Evolutionary conservation across 2,797 vertebrate species (phyloP), one percentile per base, ranked within the genome.

Genomic region (Squalus acanthias): DNA sequence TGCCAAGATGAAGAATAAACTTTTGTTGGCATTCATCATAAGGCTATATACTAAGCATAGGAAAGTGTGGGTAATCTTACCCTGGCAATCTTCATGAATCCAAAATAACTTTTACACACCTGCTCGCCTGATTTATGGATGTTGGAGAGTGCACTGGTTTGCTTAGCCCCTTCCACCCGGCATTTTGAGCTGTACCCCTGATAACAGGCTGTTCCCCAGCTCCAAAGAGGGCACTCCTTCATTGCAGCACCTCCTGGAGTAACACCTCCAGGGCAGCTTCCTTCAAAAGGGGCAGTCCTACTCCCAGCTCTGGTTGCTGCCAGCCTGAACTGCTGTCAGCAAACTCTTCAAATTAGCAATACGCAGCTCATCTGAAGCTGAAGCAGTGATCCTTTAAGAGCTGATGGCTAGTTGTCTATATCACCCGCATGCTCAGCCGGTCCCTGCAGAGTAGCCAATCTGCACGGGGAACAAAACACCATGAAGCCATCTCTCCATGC

Each of bases 71-170:
- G 82, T 50, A 85, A 85, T 85, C 82, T 85, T 50, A 85, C 6
- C 82, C 50, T 85, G 82, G 82, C 82, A 85, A 85, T 85, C 20
- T 85, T 85, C 82, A 50, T 85, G 20, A 85, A 85, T 50, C 82
- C 82, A 50, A 50, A 85, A 50, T 50, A 85, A 50, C 82, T 7
- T 85, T 85, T 17, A 5, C 39, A 50, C 82, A 85, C 82, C 82
- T 85, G 82, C 82, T 85, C 39, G 5, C 79, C 39, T 50, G 22
- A 85, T 85, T 50, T 8, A 85, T 9, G 22, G 46, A 50, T 9
- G 20, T 50, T 50, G 82, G 82, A 46, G 46, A 8, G 39, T 85
- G 39, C 39, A 50, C 20, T 85, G 22, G 46, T 85, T 24, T 85
- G 46, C 82, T 85, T 85, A 4, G 20, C 39, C 82, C 22, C 6